Conservation (phyloP, 2,113 vertebrate species). For the Alethe castanea region DNA sequence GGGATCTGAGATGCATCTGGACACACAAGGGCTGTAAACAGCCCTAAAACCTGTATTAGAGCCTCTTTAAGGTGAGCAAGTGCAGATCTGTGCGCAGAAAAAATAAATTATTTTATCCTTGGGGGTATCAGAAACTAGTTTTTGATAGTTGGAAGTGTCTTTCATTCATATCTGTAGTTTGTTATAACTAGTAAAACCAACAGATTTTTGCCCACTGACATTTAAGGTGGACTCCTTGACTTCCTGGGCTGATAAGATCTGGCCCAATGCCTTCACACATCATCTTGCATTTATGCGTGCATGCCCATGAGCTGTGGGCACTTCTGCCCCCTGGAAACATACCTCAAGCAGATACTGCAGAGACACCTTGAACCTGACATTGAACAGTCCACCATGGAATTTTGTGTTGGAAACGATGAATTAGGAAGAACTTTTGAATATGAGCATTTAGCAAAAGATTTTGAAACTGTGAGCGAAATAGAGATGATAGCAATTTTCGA, state of each 20-base stretch:
- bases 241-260: not conserved
- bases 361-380: not conserved
- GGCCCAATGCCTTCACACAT: not conserved
- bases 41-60: not conserved
- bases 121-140: not conserved
- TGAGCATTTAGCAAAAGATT: too few relatives aligned
- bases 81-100: not conserved
- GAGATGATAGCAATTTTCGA: too few relatives aligned
- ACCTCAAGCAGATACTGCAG: not conserved
- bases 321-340: not conserved
- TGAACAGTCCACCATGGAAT: not conserved
- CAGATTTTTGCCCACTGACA: not conserved
- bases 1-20: not conserved
- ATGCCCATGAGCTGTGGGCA: not conserved
- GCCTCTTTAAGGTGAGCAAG: not conserved
- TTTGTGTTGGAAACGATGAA: not conserved
- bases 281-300: not conserved
- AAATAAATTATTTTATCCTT: not conserved
- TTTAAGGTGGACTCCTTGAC: not conserved
- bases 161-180: not conserved
- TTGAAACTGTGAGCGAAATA: too few relatives aligned
- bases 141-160: not conserved
- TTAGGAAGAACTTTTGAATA: too few relatives aligned
- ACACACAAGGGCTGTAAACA: not conserved
- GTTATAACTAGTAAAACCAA: not conserved